Conservation (phyloP, 2,113 vertebrate genomes). For the Hypanus sabinus region DNA sequence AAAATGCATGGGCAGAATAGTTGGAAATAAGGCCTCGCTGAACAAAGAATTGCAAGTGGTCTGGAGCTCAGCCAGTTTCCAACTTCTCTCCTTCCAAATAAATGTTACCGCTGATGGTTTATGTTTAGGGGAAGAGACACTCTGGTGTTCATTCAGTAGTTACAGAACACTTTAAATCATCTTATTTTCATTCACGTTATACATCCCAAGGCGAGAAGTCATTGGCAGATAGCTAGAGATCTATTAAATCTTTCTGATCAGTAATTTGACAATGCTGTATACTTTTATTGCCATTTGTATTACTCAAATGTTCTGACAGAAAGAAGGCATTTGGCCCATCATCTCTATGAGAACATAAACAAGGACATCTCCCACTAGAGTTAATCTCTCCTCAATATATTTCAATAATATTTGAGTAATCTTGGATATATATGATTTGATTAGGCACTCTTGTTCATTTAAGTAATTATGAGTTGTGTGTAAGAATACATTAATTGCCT, state of each 20-base stretch:
- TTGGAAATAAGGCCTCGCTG: neutral
- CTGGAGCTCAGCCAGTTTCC: constrained; percentile 20
- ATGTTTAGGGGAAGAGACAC: neutral
- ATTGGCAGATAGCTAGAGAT: neutral
- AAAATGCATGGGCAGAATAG: neutral
- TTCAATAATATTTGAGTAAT: no score
- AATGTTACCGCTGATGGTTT: neutral
- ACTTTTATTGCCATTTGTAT: neutral
- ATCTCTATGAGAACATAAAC: no score
- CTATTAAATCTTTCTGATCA: neutral
- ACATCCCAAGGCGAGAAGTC: neutral
- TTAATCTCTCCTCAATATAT: no score
- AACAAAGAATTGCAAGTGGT: constrained; percentile 28
- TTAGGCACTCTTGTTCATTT: no score
- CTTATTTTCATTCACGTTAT: neutral
- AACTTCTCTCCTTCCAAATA: neutral
- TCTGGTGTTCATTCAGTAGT: neutral
- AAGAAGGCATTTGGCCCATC: no score
- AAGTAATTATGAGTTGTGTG: no score
- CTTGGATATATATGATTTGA: no score
- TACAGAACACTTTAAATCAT: neutral
- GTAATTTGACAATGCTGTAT: neutral
- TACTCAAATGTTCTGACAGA: no score
- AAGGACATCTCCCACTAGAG: no score
- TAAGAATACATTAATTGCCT: no score